A percentile compares a stretch with the other conserved stretches of the same genome.
Evolutionary conservation across 1,140 invertebrate genomes (phyloP).

Genomic region (Oncopodura yosiiana): DNA sequence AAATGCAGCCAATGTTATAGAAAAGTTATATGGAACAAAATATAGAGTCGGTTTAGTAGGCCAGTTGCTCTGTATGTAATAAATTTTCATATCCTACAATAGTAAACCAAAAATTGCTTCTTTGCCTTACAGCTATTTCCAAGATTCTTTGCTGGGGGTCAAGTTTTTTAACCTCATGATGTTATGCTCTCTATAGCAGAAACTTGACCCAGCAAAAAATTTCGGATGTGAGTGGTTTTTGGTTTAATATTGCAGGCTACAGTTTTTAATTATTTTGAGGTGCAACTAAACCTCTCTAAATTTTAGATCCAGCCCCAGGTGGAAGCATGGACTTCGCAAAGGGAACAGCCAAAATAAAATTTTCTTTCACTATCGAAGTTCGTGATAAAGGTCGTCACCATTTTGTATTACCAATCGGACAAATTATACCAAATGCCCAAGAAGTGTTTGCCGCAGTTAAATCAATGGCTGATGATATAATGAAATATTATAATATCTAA

Average conservation of each 20-base stretch:
- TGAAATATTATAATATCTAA: conserved; percentile 11
- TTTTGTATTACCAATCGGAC: too few relatives aligned
- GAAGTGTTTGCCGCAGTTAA: conserved; percentile 56
- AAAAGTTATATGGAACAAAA: conserved; percentile 21
- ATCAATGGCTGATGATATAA: conserved; percentile 50
- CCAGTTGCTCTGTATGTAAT: too few relatives aligned
- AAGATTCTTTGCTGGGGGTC: too few relatives aligned
- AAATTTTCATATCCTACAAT: too few relatives aligned
- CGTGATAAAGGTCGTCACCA: conserved; percentile 19
- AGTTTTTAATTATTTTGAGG: too few relatives aligned
- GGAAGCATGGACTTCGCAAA: conserved; percentile 22
- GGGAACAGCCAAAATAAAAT: conserved; percentile 18
- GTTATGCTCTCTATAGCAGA: too few relatives aligned
- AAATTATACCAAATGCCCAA: conserved; percentile 21
- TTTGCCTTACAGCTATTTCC: too few relatives aligned
- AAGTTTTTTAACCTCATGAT: too few relatives aligned
- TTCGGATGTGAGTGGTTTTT: too few relatives aligned
- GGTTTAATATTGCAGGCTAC: too few relatives aligned
- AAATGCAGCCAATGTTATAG: conserved; percentile 20
- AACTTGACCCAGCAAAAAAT: too few relatives aligned
- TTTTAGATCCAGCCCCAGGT: conserved; percentile 23
- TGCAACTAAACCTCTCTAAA: conserved; percentile 25
- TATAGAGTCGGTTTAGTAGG: conserved; percentile 24
- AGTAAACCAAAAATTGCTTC: too few relatives aligned
- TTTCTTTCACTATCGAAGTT: conserved; percentile 23